A percentile compares a stretch with the other conserved stretches of the same genome.
phyloP scores from a whole-genome alignment of 1,140 invertebrate genomes.

The Helicoverpa armigera region DNA sequence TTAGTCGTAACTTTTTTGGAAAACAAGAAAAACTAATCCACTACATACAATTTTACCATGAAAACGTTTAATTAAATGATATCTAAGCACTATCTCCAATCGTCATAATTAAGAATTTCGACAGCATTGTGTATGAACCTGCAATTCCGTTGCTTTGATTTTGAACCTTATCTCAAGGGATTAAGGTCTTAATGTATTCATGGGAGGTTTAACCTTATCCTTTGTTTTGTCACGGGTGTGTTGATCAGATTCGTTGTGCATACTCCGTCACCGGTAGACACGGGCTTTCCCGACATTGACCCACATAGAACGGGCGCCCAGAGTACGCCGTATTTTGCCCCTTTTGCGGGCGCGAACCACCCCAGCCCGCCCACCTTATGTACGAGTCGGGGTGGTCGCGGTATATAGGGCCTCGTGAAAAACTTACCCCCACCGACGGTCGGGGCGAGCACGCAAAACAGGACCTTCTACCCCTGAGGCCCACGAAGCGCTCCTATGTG shows the following conservation, averaged over 20 bases:
- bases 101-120: background rate
- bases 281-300: slow-evolving; percentile 88
- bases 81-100: background rate
- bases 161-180: slow-evolving; percentile 63
- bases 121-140: background rate
- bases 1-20: no score
- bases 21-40: background rate
- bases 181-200: slow-evolving; percentile 63
- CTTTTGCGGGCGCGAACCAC: slow-evolving; percentile 86
- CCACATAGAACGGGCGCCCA: slow-evolving; percentile 87
- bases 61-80: background rate
- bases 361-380: slow-evolving; percentile 84
- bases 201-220: slow-evolving; percentile 67
- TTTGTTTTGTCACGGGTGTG: slow-evolving; percentile 85
- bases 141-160: slow-evolving; percentile 38
- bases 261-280: slow-evolving; percentile 86
- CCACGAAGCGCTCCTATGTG: slow-evolving; percentile 73
- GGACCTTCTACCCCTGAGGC: slow-evolving; percentile 79
- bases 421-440: slow-evolving; percentile 81
- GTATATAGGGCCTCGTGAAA: slow-evolving; percentile 86
- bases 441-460: slow-evolving; percentile 83
- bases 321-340: slow-evolving; percentile 87
- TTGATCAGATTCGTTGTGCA: slow-evolving; percentile 87
- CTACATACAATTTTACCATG: background rate
- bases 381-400: slow-evolving; percentile 85